Evolutionary conservation across 1,140 invertebrate species (phyloP).

Genomic region (Goniozus legneri): DNA sequence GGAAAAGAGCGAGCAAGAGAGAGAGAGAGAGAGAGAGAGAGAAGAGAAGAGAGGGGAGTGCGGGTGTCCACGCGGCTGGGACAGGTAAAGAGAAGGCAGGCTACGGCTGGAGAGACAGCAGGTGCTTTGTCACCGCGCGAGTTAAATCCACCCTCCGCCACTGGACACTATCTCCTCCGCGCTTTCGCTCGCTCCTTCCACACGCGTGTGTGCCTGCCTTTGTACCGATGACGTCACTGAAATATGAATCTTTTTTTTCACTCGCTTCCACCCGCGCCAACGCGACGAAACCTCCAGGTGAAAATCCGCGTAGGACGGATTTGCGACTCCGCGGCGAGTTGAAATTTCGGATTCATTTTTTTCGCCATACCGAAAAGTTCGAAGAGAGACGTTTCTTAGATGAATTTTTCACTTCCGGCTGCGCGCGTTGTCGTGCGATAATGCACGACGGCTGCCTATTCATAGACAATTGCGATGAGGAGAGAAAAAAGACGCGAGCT

Average conservation of each 20-base stretch:
- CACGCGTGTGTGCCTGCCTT: slow-evolving; percentile 35
- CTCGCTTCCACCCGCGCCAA: no score
- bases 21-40: slow-evolving; percentile 16
- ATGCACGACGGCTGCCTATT: no score
- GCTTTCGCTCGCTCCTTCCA: slow-evolving; percentile 29
- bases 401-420: no score
- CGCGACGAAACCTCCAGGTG: no score
- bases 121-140: slow-evolving; percentile 53
- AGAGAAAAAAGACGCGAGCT: slow-evolving; percentile 8
- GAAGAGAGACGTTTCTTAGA: no score
- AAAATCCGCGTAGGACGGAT: no score
- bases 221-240: slow-evolving; percentile 42
- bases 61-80: slow-evolving; percentile 24
- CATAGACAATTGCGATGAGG: no score
- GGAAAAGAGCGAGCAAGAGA: slow-evolving; percentile 4
- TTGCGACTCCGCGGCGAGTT: no score
- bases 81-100: slow-evolving; percentile 25
- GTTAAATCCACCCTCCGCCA: slow-evolving; percentile 41
- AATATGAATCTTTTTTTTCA: no score
- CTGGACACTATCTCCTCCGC: slow-evolving; percentile 28
- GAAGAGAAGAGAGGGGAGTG: slow-evolving; percentile 20
- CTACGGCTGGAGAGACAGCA: slow-evolving; percentile 45
- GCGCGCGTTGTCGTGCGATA: no score
- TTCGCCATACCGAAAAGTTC: no score
- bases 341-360: no score